Evolutionary conservation across 2,888 invertebrate genomes (phyloP).

Genomic region (Dryobota labecula): DNA sequence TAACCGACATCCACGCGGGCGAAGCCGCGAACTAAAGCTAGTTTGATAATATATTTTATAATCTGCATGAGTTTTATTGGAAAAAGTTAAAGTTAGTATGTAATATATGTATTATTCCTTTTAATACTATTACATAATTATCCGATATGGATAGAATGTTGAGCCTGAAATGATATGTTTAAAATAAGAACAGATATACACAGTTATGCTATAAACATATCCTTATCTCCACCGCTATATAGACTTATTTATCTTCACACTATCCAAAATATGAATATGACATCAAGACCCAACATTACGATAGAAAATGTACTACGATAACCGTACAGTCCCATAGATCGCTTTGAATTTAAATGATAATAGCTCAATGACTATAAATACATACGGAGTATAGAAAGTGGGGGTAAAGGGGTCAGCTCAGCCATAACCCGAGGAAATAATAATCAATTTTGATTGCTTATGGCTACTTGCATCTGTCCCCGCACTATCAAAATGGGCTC

Average conservation of each 20-base stretch:
- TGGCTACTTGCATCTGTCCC: conserved; percentile 61
- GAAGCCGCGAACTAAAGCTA: too few relatives aligned
- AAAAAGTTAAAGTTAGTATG: too few relatives aligned
- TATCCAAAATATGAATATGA: conserved; percentile 18
- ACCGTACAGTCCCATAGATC: conserved; percentile 41
- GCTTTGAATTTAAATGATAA: conserved; percentile 61
- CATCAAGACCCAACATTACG: conserved; percentile 6
- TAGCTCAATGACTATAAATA: conserved; percentile 36
- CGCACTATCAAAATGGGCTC: conserved; percentile 43
- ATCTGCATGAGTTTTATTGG: too few relatives aligned
- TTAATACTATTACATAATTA: too few relatives aligned
- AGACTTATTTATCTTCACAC: background rate
- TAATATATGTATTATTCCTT: too few relatives aligned
- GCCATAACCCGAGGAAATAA: conserved; percentile 58
- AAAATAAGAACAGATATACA: too few relatives aligned
- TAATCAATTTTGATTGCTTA: conserved; percentile 68
- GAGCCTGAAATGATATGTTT: too few relatives aligned
- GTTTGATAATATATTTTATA: too few relatives aligned
- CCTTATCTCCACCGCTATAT: too few relatives aligned
- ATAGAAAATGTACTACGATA: conserved; percentile 37
- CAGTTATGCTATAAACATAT: too few relatives aligned
- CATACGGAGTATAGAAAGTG: conserved; percentile 34
- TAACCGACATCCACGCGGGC: too few relatives aligned
- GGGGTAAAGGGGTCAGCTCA: conserved; percentile 48
- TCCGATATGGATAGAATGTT: too few relatives aligned